Conservation (phyloP, 2,888 invertebrate species). For the Allolobophora icterica region DNA sequence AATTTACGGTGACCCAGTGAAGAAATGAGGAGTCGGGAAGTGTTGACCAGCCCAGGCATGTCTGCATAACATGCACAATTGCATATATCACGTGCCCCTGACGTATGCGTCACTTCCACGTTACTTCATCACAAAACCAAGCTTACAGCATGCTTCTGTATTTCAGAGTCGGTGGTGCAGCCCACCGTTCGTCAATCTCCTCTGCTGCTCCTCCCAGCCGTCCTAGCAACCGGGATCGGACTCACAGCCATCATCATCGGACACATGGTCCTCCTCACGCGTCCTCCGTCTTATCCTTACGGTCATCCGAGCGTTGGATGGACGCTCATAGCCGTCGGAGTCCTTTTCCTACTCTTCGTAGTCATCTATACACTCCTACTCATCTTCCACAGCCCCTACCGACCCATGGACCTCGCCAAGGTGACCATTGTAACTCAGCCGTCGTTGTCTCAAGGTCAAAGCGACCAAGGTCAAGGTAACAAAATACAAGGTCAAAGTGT, state of each 20-base stretch:
- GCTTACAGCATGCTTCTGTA: not conserved
- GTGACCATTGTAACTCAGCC: not conserved
- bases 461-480: too few relatives aligned
- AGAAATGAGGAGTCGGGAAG: too few relatives aligned
- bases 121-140: not conserved
- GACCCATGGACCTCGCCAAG: not conserved
- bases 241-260: not conserved
- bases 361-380: not conserved
- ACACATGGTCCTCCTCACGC: not conserved
- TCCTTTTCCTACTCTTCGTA: not conserved
- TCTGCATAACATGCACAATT: too few relatives aligned
- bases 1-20: too few relatives aligned
- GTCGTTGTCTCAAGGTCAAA: not conserved
- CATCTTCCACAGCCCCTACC: not conserved
- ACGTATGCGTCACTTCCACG: too few relatives aligned
- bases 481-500: not conserved
- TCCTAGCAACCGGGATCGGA: not conserved
- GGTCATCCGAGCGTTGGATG: not conserved
- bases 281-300: not conserved
- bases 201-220: not conserved
- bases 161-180: not conserved
- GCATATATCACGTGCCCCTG: too few relatives aligned
- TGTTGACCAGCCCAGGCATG: too few relatives aligned
- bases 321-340: not conserved
- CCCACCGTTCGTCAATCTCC: not conserved